These are phyloP conservation scores for Sinocyclocheilus rhinocerous DNA, from an alignment of 2,113 vertebrate species.

Conservation along the genomic window DNA sequence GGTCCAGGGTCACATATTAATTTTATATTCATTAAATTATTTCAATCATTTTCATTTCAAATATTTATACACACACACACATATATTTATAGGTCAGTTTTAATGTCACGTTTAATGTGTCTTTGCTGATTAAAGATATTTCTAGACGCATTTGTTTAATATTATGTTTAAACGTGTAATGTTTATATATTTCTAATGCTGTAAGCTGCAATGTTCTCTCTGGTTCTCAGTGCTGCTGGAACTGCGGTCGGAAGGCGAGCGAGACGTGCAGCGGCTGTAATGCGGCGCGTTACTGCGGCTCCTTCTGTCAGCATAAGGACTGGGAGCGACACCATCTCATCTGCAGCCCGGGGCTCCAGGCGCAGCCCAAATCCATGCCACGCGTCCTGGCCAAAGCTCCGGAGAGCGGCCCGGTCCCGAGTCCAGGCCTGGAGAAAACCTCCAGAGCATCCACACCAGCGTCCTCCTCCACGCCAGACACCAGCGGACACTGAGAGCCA, in stretches of 20 bases:
- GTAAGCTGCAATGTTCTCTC: too few relatives aligned
- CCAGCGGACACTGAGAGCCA: slow-evolving; percentile 71
- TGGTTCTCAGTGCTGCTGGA: slow-evolving; percentile 92
- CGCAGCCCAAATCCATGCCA: slow-evolving; percentile 82
- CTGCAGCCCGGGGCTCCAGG: slow-evolving; percentile 89
- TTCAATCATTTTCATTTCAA: too few relatives aligned
- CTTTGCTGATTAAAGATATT: too few relatives aligned
- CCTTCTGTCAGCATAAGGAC: slow-evolving; percentile 99
- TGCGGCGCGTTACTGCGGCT: slow-evolving; percentile 95
- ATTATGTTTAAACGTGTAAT: too few relatives aligned
- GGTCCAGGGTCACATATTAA: too few relatives aligned
- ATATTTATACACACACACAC: too few relatives aligned
- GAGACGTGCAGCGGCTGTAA: slow-evolving; percentile 99
- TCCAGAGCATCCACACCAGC: slow-evolving; percentile 90
- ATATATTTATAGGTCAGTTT: too few relatives aligned
- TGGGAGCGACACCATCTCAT: slow-evolving; percentile 98
- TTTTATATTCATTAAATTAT: too few relatives aligned
- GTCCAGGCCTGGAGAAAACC: slow-evolving; percentile 85
- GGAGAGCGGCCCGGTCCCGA: slow-evolving; percentile 63
- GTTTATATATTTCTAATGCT: too few relatives aligned
- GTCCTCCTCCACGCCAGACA: slow-evolving; percentile 82
- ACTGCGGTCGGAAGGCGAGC: slow-evolving; percentile 97
- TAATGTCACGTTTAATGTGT: too few relatives aligned
- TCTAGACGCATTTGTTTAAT: too few relatives aligned
- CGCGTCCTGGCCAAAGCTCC: slow-evolving; percentile 74